phyloP scores from a whole-genome alignment of 1,140 invertebrate genomes.

The Macrocentrus cingulum region DNA sequence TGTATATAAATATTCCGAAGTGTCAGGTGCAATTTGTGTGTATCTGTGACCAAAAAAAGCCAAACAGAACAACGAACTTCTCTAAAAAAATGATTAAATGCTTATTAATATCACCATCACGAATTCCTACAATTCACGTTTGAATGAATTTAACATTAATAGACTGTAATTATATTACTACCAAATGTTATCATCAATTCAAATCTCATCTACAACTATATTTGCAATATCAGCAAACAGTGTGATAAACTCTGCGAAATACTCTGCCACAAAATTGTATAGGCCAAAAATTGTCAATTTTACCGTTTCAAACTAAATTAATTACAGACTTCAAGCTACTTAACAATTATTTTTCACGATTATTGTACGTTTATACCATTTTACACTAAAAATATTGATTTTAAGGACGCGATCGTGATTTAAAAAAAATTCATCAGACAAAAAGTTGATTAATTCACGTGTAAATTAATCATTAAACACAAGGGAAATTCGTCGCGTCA shows the following conservation, averaged over 20 bases:
- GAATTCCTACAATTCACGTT: too few species aligned
- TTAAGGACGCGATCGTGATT: neutral
- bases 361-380: neutral
- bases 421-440: too few species aligned
- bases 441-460: too few species aligned
- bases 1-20: constrained; percentile 43
- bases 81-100: constrained; percentile 35
- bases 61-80: constrained; percentile 49
- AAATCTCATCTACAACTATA: constrained; percentile 9
- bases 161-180: constrained; percentile 1
- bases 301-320: neutral
- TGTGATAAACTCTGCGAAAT: constrained; percentile 13
- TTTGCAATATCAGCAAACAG: constrained; percentile 24
- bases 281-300: neutral
- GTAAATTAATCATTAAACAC: too few species aligned
- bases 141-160: too few species aligned
- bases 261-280: constrained; percentile 2
- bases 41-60: constrained; percentile 57
- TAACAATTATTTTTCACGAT: neutral
- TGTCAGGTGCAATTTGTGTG: constrained; percentile 52
- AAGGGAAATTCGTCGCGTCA: too few species aligned
- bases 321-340: constrained; percentile 2
- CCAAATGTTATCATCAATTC: constrained; percentile 2
- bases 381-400: constrained; percentile 14
- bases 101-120: constrained; percentile 20